Evolutionary conservation across 2,113 vertebrate species (phyloP).

Genomic region (Gallinago jamesoni): DNA sequence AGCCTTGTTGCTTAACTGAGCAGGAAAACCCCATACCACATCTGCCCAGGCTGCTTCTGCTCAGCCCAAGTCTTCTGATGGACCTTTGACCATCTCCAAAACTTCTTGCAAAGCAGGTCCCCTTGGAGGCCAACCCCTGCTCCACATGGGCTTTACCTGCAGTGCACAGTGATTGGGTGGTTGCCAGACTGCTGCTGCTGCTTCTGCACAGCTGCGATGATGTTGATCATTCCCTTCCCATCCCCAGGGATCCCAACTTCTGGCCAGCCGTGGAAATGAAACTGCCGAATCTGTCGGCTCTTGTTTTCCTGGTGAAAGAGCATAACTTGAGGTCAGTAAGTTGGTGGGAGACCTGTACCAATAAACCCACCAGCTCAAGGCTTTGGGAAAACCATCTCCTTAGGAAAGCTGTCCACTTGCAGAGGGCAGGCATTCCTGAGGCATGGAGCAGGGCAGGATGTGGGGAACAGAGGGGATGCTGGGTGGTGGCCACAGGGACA

Average conservation of each 20-base stretch:
- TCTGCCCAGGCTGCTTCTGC: not conserved
- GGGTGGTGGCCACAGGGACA: not conserved
- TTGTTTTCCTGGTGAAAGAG: conserved; percentile 89
- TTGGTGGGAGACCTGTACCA: not conserved
- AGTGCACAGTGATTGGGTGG: conserved; percentile 98
- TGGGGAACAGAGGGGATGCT: not conserved
- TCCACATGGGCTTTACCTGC: conserved; percentile 80
- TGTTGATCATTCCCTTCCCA: conserved; percentile 97
- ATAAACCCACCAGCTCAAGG: not conserved
- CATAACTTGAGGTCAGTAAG: not conserved
- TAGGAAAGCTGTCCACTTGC: not conserved
- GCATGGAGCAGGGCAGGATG: accelerated
- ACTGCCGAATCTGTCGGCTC: conserved; percentile 91
- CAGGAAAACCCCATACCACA: accelerated
- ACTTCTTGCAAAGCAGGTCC: not conserved
- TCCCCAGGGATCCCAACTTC: conserved; percentile 96
- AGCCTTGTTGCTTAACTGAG: not conserved
- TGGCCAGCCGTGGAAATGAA: conserved; percentile 98
- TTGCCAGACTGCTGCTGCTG: conserved; percentile 99
- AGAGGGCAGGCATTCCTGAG: not conserved
- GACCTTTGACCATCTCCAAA: not conserved
- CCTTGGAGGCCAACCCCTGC: not conserved
- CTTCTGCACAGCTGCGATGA: conserved; percentile 96
- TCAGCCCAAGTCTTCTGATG: not conserved
- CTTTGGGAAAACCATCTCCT: not conserved